A percentile compares a stretch with the other conserved stretches of the same genome.
Evolutionary conservation across 2,797 vertebrate species (phyloP).

Genomic region (Rallus crepitans): DNA sequence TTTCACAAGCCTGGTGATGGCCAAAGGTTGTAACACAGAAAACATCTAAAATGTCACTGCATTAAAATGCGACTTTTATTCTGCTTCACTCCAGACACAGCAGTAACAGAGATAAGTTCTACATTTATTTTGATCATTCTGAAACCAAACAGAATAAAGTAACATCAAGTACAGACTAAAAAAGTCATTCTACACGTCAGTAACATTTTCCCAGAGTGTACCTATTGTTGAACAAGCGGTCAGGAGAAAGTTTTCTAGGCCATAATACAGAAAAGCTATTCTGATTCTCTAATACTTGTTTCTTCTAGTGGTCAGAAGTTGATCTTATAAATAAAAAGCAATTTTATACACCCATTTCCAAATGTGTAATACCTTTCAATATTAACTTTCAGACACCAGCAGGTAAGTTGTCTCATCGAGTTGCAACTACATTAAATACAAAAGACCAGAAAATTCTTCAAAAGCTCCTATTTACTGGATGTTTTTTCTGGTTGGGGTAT

Average conservation of each 20-base stretch:
- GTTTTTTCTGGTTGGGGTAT: background rate
- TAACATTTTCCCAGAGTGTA: background rate
- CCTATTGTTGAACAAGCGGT: background rate
- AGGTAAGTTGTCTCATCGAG: background rate
- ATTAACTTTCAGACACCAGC: background rate
- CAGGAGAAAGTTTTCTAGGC: background rate
- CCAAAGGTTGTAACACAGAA: background rate
- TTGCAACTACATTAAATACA: background rate
- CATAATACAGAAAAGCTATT: background rate
- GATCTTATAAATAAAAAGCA: slow-evolving; percentile 1
- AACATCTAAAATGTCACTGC: background rate
- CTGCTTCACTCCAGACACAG: background rate
- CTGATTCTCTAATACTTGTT: background rate
- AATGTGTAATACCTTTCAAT: background rate
- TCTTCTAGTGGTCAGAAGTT: background rate
- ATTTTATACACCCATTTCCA: slow-evolving; percentile 1
- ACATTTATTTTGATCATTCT: background rate
- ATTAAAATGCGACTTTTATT: background rate
- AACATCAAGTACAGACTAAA: background rate
- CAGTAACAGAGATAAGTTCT: background rate
- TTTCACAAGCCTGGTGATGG: background rate
- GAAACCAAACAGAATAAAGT: background rate
- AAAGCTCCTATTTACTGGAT: background rate
- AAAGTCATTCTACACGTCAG: background rate
- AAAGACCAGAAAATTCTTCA: background rate